phyloP scores from a whole-genome alignment of 2,888 invertebrate genomes.

The Caenorhabditis virilis region DNA sequence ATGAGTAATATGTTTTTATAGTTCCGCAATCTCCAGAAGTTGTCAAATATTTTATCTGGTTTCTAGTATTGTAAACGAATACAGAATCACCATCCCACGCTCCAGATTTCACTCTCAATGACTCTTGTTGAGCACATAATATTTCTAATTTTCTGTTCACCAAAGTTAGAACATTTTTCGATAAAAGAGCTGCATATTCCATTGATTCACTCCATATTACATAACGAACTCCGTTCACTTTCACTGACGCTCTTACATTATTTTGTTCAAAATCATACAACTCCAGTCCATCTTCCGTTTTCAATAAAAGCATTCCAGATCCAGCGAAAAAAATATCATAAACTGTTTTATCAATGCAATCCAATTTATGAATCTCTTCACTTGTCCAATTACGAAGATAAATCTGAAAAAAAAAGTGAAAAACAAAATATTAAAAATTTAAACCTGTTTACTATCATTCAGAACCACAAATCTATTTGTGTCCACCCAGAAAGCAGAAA shows the following conservation, averaged over 20 bases:
- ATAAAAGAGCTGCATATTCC: constrained; percentile 88
- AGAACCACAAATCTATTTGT: constrained; percentile 95
- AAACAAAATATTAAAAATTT: too few species aligned
- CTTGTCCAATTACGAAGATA: constrained; percentile 83
- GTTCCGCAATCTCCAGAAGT: constrained; percentile 87
- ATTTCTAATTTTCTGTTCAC: constrained; percentile 76
- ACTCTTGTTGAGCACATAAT: constrained; percentile 89
- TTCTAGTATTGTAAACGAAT: constrained; percentile 96
- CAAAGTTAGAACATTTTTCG: constrained; percentile 79
- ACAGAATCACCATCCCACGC: constrained; percentile 98
- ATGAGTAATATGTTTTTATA: constrained; percentile 93
- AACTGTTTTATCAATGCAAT: constrained; percentile 73
- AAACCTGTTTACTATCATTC: constrained; percentile 85
- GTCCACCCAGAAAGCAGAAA: constrained; percentile 94
- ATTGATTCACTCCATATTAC: constrained; percentile 96
- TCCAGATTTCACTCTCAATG: constrained; percentile 92
- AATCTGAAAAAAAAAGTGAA: constrained; percentile 72
- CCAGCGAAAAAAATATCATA: constrained; percentile 99
- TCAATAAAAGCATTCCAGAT: constrained; percentile 88
- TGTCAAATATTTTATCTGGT: constrained; percentile 82
- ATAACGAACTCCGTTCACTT: constrained; percentile 70
- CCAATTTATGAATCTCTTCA: constrained; percentile 90
- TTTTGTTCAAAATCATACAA: constrained; percentile 97
- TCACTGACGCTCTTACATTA: constrained; percentile 74
- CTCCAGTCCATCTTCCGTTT: constrained; percentile 81